Percentiles rank a stretch among this genome's conserved stretches.
These are phyloP conservation scores for Daboia siamensis DNA, from an alignment of 2,113 vertebrate species.

Conservation along the genomic window DNA sequence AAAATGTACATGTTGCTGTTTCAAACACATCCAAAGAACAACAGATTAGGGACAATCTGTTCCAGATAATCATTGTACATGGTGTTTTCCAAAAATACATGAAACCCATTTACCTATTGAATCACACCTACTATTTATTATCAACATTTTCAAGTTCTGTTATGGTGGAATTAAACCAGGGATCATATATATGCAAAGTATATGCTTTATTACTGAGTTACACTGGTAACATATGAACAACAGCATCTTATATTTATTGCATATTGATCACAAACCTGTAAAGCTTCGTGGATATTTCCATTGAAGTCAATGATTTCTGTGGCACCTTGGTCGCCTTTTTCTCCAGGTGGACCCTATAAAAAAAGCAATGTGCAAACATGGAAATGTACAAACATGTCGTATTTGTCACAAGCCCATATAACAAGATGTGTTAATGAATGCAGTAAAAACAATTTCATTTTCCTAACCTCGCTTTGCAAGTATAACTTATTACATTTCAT, in stretches of 20 bases:
- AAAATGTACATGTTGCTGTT: not conserved
- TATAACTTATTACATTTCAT: not conserved
- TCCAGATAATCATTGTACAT: not conserved
- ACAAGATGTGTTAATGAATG: not conserved
- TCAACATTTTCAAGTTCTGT: not conserved
- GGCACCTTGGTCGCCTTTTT: slow-evolving; percentile 93
- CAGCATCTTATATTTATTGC: not conserved
- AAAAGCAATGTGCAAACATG: not conserved
- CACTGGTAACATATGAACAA: slow-evolving; percentile 30
- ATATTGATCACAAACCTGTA: slow-evolving; percentile 80
- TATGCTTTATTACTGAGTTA: slow-evolving; percentile 4
- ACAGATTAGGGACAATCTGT: not conserved
- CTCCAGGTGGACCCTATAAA: slow-evolving; percentile 90
- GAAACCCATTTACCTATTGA: not conserved
- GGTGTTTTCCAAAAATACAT: not conserved
- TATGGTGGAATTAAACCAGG: not conserved
- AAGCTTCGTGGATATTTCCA: slow-evolving; percentile 94
- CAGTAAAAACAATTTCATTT: not conserved
- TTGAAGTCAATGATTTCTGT: slow-evolving; percentile 99
- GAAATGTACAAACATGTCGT: not conserved
- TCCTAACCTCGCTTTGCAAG: not conserved
- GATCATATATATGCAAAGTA: not conserved
- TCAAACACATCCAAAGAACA: not conserved
- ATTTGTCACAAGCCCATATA: slow-evolving; percentile 23
- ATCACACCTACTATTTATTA: not conserved